A percentile compares a stretch with the other conserved stretches of the same genome.
These are phyloP conservation scores for Dinomys branickii DNA, from an alignment of 2,113 vertebrate species.

Conservation along the genomic window DNA sequence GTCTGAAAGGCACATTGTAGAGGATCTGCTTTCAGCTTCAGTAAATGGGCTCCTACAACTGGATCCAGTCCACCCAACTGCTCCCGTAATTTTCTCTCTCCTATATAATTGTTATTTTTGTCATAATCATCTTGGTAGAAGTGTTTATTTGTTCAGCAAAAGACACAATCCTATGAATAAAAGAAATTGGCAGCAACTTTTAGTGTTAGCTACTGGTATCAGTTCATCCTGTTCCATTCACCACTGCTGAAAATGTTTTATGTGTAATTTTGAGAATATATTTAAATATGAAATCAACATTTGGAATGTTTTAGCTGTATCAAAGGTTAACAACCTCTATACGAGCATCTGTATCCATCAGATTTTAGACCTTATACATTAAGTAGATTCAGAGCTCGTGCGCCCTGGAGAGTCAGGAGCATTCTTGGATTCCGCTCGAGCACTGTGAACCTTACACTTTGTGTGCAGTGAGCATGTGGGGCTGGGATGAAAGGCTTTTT, in stretches of 20 bases:
- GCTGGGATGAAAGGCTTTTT: not conserved
- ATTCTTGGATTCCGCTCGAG: not conserved
- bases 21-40: not conserved
- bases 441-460: not conserved
- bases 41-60: conserved; percentile 2
- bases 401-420: not conserved
- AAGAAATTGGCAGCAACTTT: conserved; percentile 24
- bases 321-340: not conserved
- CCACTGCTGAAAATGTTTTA: conserved; percentile 12
- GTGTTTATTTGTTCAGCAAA: conserved; percentile 36
- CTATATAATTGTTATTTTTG: conserved; percentile 38
- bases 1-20: not conserved
- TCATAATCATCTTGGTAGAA: conserved; percentile 13
- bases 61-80: not conserved
- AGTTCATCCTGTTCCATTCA: not conserved
- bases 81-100: not conserved
- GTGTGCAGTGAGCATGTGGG: fast-evolving
- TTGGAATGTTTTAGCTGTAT: not conserved
- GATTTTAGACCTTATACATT: not conserved
- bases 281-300: not conserved
- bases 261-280: not conserved
- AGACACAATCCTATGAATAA: conserved; percentile 22
- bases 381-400: not conserved
- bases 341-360: not conserved
- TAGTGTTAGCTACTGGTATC: conserved; percentile 9